These are phyloP conservation scores for Lymantria monacha DNA, from an alignment of 2,888 invertebrate species.

Conservation along the genomic window DNA sequence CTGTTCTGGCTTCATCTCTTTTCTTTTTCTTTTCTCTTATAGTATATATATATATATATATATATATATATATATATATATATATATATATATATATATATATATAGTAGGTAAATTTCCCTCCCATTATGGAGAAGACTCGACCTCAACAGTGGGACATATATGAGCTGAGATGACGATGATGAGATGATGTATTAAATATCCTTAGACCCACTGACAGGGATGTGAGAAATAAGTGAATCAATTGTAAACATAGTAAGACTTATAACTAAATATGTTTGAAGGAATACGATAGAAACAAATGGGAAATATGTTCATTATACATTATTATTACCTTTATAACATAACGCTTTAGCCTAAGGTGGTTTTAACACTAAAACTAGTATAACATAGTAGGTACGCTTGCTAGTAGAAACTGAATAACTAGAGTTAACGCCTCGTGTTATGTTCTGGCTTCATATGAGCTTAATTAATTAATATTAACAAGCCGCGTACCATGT, in stretches of 20 bases:
- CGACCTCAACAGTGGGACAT: too few species aligned
- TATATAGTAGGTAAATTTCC: too few species aligned
- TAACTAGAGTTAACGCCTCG: constrained; percentile 42
- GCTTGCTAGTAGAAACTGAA: constrained; percentile 34
- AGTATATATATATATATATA: too few species aligned
- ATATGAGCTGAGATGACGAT: too few species aligned
- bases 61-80: too few species aligned
- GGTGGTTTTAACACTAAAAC: constrained; percentile 34
- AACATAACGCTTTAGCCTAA: constrained; percentile 19
- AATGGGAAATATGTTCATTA: constrained; percentile 19
- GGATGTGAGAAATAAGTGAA: too few species aligned
- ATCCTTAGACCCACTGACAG: too few species aligned
- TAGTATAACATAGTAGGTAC: constrained; percentile 27
- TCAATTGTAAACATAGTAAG: constrained; percentile 2
- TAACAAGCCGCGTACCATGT: constrained; percentile 57
- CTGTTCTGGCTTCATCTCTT: too few species aligned
- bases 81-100: too few species aligned
- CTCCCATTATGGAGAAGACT: too few species aligned
- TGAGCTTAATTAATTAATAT: constrained; percentile 68
- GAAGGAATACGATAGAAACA: constrained; percentile 7
- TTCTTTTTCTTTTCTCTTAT: too few species aligned
- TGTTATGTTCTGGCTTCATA: constrained; percentile 44
- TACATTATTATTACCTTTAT: constrained; percentile 13
- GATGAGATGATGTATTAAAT: too few species aligned
- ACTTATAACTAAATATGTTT: constrained; percentile 13